Evolutionary conservation across 2,888 invertebrate genomes (phyloP).

Genomic region (Malachius bipustulatus): DNA sequence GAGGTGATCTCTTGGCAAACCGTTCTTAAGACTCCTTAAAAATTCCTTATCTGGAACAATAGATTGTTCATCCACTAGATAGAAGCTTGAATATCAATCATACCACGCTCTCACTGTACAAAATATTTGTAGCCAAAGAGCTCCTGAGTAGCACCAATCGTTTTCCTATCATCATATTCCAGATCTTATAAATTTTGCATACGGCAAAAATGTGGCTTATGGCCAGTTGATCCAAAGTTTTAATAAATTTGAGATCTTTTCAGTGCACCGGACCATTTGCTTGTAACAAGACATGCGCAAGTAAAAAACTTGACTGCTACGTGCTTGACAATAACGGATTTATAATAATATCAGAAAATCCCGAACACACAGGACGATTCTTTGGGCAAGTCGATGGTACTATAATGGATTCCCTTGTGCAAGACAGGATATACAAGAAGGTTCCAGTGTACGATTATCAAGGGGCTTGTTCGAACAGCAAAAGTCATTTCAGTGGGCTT

Average conservation of each 20-base stretch:
- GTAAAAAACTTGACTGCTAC: constrained; percentile 82
- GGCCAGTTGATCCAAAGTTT: not conserved
- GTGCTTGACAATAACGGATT: constrained; percentile 91
- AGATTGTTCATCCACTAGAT: too few relatives aligned
- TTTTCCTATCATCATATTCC: too few relatives aligned
- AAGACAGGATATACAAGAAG: constrained; percentile 81
- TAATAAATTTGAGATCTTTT: constrained; percentile 27
- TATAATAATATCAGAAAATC: constrained; percentile 78
- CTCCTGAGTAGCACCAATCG: too few relatives aligned
- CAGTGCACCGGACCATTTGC: constrained; percentile 59
- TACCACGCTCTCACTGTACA: too few relatives aligned
- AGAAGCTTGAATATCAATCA: too few relatives aligned
- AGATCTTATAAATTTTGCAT: too few relatives aligned
- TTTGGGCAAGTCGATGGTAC: constrained; percentile 92
- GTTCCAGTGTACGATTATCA: constrained; percentile 82
- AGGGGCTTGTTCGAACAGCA: constrained; percentile 65
- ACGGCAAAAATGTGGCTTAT: too few relatives aligned
- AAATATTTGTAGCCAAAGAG: too few relatives aligned
- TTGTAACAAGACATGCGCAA: constrained; percentile 76
- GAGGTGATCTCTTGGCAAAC: too few relatives aligned
- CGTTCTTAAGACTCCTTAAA: too few relatives aligned
- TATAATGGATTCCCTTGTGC: constrained; percentile 85
- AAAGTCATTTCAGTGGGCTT: constrained; percentile 50
- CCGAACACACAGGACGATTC: constrained; percentile 79
- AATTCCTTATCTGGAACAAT: too few relatives aligned